phyloP scores from a whole-genome alignment of 92 coral and sea anemone species.

The Scolanthus callimorphus region DNA sequence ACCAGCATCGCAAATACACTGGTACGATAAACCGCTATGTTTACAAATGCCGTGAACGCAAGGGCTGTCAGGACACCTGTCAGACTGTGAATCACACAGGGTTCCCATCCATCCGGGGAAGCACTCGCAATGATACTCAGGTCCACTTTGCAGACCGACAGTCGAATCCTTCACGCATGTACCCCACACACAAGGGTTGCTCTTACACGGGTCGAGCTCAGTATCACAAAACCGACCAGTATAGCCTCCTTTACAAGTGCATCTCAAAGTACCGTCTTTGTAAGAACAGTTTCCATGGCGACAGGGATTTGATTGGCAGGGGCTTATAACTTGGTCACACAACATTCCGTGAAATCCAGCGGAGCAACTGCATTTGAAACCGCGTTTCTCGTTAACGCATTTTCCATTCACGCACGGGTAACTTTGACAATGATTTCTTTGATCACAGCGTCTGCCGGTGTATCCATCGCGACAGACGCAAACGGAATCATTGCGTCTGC shows the following conservation, averaged over 20 bases:
- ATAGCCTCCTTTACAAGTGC: conserved; percentile 62
- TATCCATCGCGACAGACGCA: conserved; percentile 55
- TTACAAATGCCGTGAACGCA: conserved; percentile 65
- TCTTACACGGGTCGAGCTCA: conserved; percentile 54
- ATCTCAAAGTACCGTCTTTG: conserved; percentile 12
- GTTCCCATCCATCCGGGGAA: conserved; percentile 51
- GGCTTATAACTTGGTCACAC: conserved; percentile 38
- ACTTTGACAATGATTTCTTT: conserved; percentile 43
- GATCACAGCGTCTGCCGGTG: conserved; percentile 53
- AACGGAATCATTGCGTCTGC: conserved; percentile 1
- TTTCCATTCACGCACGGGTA: conserved; percentile 68
- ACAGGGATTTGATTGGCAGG: conserved; percentile 55
- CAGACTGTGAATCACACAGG: conserved; percentile 34
- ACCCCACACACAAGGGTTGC: conserved; percentile 47
- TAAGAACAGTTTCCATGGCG: conserved; percentile 55
- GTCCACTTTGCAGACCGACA: too few species aligned
- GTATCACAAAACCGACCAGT: conserved; percentile 66
- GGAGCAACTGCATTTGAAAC: conserved; percentile 56
- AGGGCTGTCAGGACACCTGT: conserved; percentile 39
- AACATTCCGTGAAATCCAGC: conserved; percentile 51
- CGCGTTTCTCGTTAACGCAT: conserved; percentile 31
- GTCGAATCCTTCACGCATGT: conserved; percentile 24
- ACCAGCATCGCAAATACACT: conserved; percentile 63
- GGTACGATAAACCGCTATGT: conserved; percentile 1
- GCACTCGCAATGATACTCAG: conserved; percentile 55